phyloP scores from a whole-genome alignment of 2,797 vertebrate species.

The Hybognathus amarus region DNA sequence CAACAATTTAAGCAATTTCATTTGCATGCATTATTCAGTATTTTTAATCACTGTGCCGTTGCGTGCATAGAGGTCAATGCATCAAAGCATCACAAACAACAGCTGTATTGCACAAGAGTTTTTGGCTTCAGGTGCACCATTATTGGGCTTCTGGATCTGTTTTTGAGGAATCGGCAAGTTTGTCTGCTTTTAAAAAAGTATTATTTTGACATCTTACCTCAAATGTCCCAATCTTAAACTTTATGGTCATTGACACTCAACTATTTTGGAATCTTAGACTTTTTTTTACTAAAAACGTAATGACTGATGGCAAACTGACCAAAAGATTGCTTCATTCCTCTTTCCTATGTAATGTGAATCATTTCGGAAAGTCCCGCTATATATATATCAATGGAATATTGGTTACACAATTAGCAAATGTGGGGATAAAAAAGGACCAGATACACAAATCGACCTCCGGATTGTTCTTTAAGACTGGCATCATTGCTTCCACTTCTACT shows the following conservation, averaged over 20 bases:
- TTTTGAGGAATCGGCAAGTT: not conserved
- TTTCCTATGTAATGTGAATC: not conserved
- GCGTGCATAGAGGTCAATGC: not conserved
- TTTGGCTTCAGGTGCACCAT: constrained; percentile 18
- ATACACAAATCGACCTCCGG: rapidly evolving
- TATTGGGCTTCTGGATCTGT: not conserved
- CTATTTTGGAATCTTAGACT: not conserved
- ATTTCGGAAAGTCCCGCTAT: not conserved
- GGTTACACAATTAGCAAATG: not conserved
- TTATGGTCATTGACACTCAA: too few relatives aligned
- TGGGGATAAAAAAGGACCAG: not conserved
- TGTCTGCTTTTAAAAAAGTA: not conserved
- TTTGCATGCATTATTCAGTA: constrained; percentile 7
- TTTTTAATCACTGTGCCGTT: not conserved
- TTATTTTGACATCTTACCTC: not conserved
- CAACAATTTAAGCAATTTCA: constrained; percentile 6
- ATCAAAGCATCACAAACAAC: not conserved
- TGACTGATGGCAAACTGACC: not conserved
- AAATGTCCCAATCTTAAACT: not conserved
- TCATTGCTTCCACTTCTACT: constrained; percentile 25
- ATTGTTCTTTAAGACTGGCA: not conserved
- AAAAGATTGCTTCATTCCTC: not conserved
- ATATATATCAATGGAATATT: not conserved
- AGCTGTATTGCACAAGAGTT: constrained; percentile 5
- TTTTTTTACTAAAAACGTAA: not conserved